Conservation (phyloP, 2,888 invertebrate species). For the Callyntrura guangdongensis region DNA sequence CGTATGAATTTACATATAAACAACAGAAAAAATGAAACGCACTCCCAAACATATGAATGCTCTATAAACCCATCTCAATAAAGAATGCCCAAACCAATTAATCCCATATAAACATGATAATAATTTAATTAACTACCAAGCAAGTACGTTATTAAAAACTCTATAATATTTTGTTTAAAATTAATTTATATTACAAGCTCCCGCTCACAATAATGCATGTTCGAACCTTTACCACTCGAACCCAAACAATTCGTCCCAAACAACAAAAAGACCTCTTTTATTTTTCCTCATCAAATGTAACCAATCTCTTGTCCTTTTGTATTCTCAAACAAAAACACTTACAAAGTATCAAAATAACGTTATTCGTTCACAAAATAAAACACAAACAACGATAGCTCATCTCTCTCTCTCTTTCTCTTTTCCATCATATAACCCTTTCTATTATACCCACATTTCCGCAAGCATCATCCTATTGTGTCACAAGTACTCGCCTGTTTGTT, state of each 20-base stretch:
- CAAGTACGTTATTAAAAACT: too few relatives aligned
- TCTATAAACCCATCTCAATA: too few relatives aligned
- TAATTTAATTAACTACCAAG: too few relatives aligned
- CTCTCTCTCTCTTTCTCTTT: too few relatives aligned
- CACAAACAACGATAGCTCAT: background rate
- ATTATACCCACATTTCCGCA: background rate
- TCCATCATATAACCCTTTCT: conserved; percentile 23
- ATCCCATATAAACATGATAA: too few relatives aligned
- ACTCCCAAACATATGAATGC: too few relatives aligned
- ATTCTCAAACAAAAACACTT: background rate
- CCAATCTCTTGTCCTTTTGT: background rate
- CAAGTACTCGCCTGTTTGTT: conserved; percentile 36
- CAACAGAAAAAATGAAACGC: too few relatives aligned
- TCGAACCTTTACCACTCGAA: too few relatives aligned
- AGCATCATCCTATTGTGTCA: conserved; percentile 31
- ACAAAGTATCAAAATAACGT: conserved; percentile 37
- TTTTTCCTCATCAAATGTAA: conserved; percentile 13
- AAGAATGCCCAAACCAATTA: too few relatives aligned
- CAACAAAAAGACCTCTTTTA: background rate
- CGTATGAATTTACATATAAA: too few relatives aligned
- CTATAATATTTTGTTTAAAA: too few relatives aligned
- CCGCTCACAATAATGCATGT: background rate
- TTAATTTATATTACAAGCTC: background rate
- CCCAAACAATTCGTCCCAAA: background rate
- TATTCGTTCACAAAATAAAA: background rate